Base-by-base conservation (phyloP, 2,113 vertebrate species). In the Anhinga rufa region DNA sequence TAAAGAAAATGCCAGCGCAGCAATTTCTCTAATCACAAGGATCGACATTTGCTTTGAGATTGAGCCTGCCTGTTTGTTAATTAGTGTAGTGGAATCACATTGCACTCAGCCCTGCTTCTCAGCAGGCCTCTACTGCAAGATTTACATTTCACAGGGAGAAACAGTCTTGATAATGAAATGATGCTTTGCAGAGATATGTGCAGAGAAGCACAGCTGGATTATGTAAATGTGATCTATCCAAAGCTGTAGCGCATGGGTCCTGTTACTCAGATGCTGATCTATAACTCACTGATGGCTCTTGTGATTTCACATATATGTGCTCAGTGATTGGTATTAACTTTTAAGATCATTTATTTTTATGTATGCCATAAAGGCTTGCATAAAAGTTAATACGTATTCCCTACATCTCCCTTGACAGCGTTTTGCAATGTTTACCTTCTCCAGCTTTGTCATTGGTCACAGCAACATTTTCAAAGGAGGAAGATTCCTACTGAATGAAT, bases 81-180 rank as follows among this genome's bases (percentile, higher is more conserved):
- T 96, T 94, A 93, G 44, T 10, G 3, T 36, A 72, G 28, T 62
- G 57, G 61, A 94, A 52, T 60, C 36, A 9, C 36, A 46, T 72
- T 84, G 93, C 55, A 78, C 44, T 77, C 70, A 68, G 74, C 38
- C 54, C 78, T 74, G 18, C 29, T 78, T 86, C 92, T 92, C 92
- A 90, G 91, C 82, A 90, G 76, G 58, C 81, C 46, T 16, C 29
- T 49, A 42, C 60, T 84, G 68, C 32, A 84, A 91, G 60, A 93
- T 93, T 96, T 95, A 82, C 88, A 92, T 96, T 97, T 97, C 92
- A 72, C 22, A 83, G 42, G 92, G 85, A 93, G 91, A 71, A 93
- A 82, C 31, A 58, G 85, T 87, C 54, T 89, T 68, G 61, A 82
- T 92, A 95, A 95, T 86, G 46, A 94, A 92, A 93, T 57, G 69